Base-by-base conservation (phyloP, 35 echinoderm and acorn worm species). In the Ptychodera flava region DNA sequence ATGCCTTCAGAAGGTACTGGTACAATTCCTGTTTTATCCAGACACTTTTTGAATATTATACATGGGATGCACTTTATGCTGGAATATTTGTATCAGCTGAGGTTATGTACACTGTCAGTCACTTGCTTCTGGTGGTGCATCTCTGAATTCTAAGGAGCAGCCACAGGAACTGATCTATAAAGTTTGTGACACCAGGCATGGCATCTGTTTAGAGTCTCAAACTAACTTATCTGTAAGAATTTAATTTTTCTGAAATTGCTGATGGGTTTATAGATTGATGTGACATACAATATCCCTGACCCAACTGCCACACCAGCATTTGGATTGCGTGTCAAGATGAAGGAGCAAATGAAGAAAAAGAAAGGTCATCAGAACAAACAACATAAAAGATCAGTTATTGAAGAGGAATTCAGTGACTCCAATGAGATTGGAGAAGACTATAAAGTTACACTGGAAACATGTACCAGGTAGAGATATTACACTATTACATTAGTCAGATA, bases 211-310 rank as follows among this genome's bases (percentile, higher is more conserved):
- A 38, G 15, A 14, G 15, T 84, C 1, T 36, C 82, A 84, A 35
- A n/a, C 30, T 35, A 37, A 29, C 82, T 15, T 35, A 35, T 36
- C 1, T 35, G 15, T 34, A 35, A 35, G 33, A 16, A 16, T 36
- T 37, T 6, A 1, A 1, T 2, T 37, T 84, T 29, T 84, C 1
- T 83, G 16, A 0, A 31, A 0, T 16, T 33, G 75, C 31, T 52
- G 22, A n/a, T n/a, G n/a, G n/a, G n/a, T n/a, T n/a, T n/a, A n/a
- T 36, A 94, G 93, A 90, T 99, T 83, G 93, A 94, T 81, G 89
- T 94, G 31, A 85, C 89, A 29, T 99, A 99, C 83, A 99, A 99
- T 80, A 99, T 99, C 53, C 96, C 93, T 37, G 95, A 94, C 37
- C 96, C 96, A 30, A 92, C 85, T 36, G 88, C 36, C 16, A 99